Base-by-base conservation (phyloP, 2,113 vertebrate species). In the Fukomys damarensis region DNA sequence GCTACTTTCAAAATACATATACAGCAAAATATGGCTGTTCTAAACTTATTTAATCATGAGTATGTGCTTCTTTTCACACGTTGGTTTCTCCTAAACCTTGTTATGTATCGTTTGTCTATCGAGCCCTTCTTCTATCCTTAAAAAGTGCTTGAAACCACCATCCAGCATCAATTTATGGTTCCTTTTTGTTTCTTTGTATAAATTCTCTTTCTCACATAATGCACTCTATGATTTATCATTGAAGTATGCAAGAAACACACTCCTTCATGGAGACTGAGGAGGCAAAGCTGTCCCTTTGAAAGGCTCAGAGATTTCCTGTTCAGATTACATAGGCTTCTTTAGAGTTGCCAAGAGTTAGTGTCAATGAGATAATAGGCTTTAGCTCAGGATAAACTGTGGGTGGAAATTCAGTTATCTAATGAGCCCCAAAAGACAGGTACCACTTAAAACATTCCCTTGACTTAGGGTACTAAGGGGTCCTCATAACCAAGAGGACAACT, bases 271-370 rank as follows among this genome's bases (percentile, higher is more conserved):
- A 92, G 58, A 85, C 49, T 63, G 82, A 26, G 58, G 65, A 80
- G 43, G 79, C 76, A 35, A 38, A 38, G 16, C 7, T 22, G 7
- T 92, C 46, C 30, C 30, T 82, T 54, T 58, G 54, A 83, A 95
- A 94, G 56, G 16, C 49, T 41, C 89, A 59, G 26, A 94, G 81
- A 93, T 95, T 84, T 96, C 86, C 86, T 66, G 13, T 87, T 92
- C 41, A 54, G 43, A 93, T 91, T 82, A 58, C 32, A 52, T 7
- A 46, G n/a, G 30, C 84, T 92, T 96, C 87, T 90, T 93, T 66
- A 84, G 56, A 85, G 84, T n/a, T 76, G 92, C 89, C 95, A 93
- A 90, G n/a, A 88, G 56, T 82, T 38, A 68, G n/a, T 26, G 1
- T 10, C 5, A 70, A 52, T 3, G 5, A 86, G 52, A 89, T 86